Evolutionary conservation across 2,113 vertebrate species (phyloP).

Genomic region (Clarias batrachus): DNA sequence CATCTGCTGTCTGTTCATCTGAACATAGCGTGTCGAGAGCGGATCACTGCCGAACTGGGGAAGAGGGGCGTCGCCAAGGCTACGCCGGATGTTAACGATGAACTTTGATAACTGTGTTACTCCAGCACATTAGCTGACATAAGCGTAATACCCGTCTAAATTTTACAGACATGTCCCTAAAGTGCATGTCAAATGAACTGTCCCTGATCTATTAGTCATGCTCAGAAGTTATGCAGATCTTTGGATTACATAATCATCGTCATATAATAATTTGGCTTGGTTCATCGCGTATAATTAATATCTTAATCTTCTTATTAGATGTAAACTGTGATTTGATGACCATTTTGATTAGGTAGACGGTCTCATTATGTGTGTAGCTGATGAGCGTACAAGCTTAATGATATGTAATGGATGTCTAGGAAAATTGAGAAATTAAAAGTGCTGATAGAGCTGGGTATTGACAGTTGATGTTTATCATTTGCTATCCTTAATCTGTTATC

Average conservation of each 20-base stretch:
- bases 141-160: constrained; percentile 11
- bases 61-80: background rate
- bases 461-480: background rate
- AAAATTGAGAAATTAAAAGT: constrained; percentile 22
- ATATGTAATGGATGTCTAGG: constrained; percentile 19
- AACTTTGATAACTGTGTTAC: constrained; percentile 10
- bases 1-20: constrained; percentile 24
- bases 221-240: constrained; percentile 43
- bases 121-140: constrained; percentile 22
- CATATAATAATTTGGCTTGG: constrained; percentile 48
- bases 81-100: background rate
- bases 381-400: constrained; percentile 22
- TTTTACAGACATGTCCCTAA: constrained; percentile 38
- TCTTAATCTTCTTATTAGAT: constrained; percentile 50
- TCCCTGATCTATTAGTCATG: constrained; percentile 47
- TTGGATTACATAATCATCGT: constrained; percentile 45
- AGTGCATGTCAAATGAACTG: constrained; percentile 46
- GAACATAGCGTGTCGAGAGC: background rate
- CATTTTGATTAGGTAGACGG: constrained; percentile 40
- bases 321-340: constrained; percentile 44
- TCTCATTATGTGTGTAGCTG: constrained; percentile 38
- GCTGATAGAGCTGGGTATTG: background rate
- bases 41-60: background rate
- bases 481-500: background rate
- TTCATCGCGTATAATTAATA: constrained; percentile 48